Evolutionary conservation across 2,888 invertebrate genomes (phyloP).

Genomic region (Chloroclystis v-ata): DNA sequence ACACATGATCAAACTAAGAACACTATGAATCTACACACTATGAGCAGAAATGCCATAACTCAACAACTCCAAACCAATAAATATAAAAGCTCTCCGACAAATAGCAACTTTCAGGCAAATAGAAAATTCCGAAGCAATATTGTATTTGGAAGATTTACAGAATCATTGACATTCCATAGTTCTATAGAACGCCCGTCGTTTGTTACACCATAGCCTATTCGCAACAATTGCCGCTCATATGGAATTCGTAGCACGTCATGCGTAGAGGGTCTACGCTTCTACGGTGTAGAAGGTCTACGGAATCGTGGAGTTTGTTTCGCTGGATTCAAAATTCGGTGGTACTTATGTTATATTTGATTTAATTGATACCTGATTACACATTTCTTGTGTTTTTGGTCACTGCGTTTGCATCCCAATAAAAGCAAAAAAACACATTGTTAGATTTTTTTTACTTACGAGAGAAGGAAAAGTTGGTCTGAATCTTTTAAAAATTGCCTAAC

Average conservation of each 20-base stretch:
- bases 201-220: constrained; percentile 12
- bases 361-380: no score
- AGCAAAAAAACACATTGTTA: no score
- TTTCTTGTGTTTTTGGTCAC: no score
- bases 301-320: constrained; percentile 3
- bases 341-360: background rate
- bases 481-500: no score
- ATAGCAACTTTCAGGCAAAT: background rate
- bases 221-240: constrained; percentile 12
- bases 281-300: constrained; percentile 20
- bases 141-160: constrained; percentile 9
- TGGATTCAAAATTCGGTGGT: background rate
- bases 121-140: constrained; percentile 5
- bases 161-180: constrained; percentile 7
- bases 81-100: background rate
- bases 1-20: no score
- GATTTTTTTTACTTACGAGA: no score
- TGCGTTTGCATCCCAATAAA: no score
- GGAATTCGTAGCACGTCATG: constrained; percentile 24
- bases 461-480: no score
- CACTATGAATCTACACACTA: no score
- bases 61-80: background rate
- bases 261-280: constrained; percentile 18
- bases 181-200: constrained; percentile 10
- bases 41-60: background rate